Base-by-base conservation (phyloP, 2,888 invertebrate genomes). In the Cinara cedri region DNA sequence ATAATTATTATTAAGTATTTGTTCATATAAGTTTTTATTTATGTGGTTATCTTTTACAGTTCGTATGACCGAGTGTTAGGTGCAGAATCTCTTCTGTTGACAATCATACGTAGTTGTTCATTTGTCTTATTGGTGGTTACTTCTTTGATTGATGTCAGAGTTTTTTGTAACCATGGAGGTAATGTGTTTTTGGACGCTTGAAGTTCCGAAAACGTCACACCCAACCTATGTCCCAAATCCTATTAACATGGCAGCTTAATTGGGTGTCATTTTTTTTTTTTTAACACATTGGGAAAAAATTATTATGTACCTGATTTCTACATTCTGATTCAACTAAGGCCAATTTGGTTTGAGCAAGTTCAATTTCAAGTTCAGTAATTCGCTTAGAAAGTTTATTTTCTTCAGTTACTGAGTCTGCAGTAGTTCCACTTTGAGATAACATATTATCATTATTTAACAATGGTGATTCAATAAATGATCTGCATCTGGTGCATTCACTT, bases 311-410 rank as follows among this genome's bases (percentile, higher is more conserved):
- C 89, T 97, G 97, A 86, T 96, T 97, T 85, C 92, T 91, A 87
- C 98, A 98, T 87, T 98, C 95, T 1, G 97, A 95, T 87, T 99
- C 97, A 8, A 98, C 99, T 83, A 98, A 93, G 0, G 96, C 97
- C 83, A 99, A 88, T 86, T 99, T 99, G 0, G 98, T 96, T 86
- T 97, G 95, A 3, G 98, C 99, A 83, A 99, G 87, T 85, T 99
- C 98, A 81, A 98, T 88, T 86, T 99, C 99, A 21, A 99, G 87
- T 85, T 96, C 97, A 3, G 96, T 89, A 72, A 96, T 91, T 82
- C 93, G 89, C 84, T 91, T 90, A 83, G 90, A 87, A 2, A 90
- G 81, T 62, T 82, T 81, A 62, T 81, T 82, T 55, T 82, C 82
- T 21, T 81, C 81, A 11, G n/a, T 80, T 57, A 81, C 81, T 16